Percentiles rank a stretch among this genome's conserved stretches.
phyloP scores from a whole-genome alignment of 2,113 vertebrate genomes.

The Desmodus rotundus region DNA sequence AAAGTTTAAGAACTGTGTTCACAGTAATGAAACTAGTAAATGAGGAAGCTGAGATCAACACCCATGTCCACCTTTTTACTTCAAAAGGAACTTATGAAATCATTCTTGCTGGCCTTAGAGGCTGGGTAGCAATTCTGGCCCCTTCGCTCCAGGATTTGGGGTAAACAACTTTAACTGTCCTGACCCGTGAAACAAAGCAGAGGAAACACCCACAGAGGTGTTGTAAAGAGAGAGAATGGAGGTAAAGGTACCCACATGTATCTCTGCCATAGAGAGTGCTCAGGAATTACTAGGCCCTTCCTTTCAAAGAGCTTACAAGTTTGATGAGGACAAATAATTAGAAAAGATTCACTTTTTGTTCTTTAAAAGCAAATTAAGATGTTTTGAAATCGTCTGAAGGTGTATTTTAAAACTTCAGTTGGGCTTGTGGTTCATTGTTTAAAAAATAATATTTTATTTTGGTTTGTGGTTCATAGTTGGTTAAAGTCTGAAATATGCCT shows the following conservation, averaged over 20 bases:
- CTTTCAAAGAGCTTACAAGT: background rate
- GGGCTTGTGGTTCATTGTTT: background rate
- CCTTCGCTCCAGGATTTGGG: background rate
- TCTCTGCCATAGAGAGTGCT: background rate
- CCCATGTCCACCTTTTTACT: background rate
- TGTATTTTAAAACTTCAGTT: background rate
- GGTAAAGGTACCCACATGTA: background rate
- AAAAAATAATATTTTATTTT: constrained; percentile 40
- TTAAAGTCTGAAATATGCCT: constrained; percentile 37
- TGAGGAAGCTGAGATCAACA: background rate
- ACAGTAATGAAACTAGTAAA: background rate
- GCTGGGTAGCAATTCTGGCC: background rate
- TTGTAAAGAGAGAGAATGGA: background rate
- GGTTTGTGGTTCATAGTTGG: constrained; percentile 12
- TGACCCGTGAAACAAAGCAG: background rate
- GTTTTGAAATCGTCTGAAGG: background rate
- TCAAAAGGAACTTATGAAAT: background rate
- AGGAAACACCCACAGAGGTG: background rate
- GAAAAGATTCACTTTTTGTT: background rate
- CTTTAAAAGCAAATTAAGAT: background rate
- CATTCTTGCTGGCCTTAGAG: background rate
- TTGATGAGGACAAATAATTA: background rate
- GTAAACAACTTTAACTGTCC: background rate
- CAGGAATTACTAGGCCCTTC: background rate
- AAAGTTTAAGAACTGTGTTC: background rate